Base-by-base conservation (phyloP, 2,113 vertebrate species). In the Paralichthys olivaceus region DNA sequence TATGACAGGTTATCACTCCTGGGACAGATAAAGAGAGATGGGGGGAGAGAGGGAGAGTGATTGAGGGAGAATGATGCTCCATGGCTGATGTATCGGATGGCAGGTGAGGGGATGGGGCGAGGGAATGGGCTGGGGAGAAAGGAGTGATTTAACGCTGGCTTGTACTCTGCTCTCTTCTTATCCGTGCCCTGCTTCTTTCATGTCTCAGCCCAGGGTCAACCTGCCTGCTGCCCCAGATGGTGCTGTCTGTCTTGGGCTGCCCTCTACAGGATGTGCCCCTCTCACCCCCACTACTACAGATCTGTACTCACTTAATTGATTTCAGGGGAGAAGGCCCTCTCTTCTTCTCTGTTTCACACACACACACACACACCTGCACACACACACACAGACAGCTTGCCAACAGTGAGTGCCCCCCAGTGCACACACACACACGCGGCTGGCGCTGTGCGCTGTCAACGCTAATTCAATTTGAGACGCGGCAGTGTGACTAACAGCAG, bases 381-480 rank as follows among this genome's bases (percentile, higher is more conserved):
- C 45, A 65, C 45, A 65, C 55, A 59, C 69, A 81, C 75, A 75
- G 75, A 83, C 84, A 68, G 83, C 75, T 83, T 87, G 90, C 88
- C 91, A 90, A 82, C 88, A 88, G 86, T 77, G 69, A 67, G 83
- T 68, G 72, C 80, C 82, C 70, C 70, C 59, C 11, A n/a, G 60
- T 85, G 59, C 87, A 83, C 85, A 91, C 90, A 84, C 82, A 88
- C 65, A 94, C 94, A 94, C 92, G 86, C 93, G 93, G 93, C 95
- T 92, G 89, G 92, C 89, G 92, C 94, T 87, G 84, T 77, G 95
- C 79, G 92, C 94, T 97, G 95, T 96, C 95, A 96, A 95, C 95
- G 94, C 95, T 95, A 97, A 97, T 97, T 97, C 94, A 97, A 96
- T 97, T 97, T 96, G 95, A 94, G 94, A 93, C 92, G 91, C 93